These are phyloP conservation scores for Ashinkailepas kermadecensis DNA, from an alignment of 2,888 invertebrate species.

Conservation along the genomic window DNA sequence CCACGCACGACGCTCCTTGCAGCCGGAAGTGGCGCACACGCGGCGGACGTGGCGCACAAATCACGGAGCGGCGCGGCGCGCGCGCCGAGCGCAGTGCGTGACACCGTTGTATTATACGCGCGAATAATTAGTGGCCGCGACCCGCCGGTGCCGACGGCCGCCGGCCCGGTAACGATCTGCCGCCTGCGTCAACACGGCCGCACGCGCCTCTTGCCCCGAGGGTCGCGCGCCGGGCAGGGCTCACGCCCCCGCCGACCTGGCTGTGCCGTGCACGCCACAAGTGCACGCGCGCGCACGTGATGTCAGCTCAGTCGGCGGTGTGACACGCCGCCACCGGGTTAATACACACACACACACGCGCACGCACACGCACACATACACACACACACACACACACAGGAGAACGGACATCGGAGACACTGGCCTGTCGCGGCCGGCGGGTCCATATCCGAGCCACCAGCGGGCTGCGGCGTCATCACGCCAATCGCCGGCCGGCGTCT, in stretches of 20 bases:
- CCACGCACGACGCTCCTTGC: neutral
- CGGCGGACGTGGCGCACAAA: neutral
- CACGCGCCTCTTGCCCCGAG: neutral
- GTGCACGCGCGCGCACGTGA: neutral
- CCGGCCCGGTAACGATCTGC: neutral
- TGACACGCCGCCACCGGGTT: no score
- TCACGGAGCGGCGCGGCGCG: neutral
- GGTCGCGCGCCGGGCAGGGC: neutral
- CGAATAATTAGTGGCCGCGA: conserved; percentile 2
- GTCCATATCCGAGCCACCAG: no score
- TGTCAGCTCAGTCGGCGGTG: no score
- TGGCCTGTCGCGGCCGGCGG: no score
- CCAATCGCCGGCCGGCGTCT: neutral
- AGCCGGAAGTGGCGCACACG: neutral
- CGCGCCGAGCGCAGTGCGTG: neutral
- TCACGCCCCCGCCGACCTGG: neutral
- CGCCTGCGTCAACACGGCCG: neutral
- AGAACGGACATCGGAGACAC: no score
- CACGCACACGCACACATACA: no score
- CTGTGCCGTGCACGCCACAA: no score
- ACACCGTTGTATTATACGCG: neutral
- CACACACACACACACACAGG: no score
- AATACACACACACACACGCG: no score
- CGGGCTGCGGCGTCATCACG: neutral
- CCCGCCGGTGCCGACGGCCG: neutral